phyloP scores from a whole-genome alignment of 2,797 vertebrate species.

The Sandelia bainsii region DNA sequence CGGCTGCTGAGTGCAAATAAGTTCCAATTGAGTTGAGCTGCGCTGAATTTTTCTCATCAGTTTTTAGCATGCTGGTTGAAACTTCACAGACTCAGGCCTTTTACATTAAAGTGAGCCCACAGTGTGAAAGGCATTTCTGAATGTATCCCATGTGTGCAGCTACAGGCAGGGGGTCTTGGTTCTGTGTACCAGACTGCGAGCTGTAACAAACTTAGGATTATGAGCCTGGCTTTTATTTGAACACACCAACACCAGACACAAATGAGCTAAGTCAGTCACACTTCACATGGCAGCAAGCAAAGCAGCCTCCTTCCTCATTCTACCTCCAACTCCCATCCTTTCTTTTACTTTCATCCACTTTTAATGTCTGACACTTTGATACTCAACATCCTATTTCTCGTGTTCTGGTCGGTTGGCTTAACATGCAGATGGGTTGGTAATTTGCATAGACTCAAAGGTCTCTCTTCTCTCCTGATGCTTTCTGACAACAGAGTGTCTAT shows the following conservation, averaged over 20 bases:
- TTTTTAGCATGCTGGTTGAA: constrained; percentile 37
- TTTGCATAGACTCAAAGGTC: constrained; percentile 80
- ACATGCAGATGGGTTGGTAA: constrained; percentile 73
- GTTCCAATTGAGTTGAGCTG: constrained; percentile 51
- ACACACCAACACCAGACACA: constrained; percentile 63
- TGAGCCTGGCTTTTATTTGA: constrained; percentile 67
- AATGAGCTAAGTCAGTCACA: constrained; percentile 73
- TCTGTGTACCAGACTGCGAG: constrained; percentile 54
- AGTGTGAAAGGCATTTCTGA: constrained; percentile 53
- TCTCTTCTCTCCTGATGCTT: constrained; percentile 73
- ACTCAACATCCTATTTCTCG: constrained; percentile 74
- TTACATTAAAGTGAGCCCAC: constrained; percentile 61
- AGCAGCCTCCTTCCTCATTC: constrained; percentile 37
- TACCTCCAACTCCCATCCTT: constrained; percentile 34
- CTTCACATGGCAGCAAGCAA: constrained; percentile 60
- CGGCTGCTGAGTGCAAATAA: constrained; percentile 57
- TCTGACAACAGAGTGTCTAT: constrained; percentile 73
- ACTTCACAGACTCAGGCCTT: constrained; percentile 55
- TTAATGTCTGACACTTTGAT: constrained; percentile 80
- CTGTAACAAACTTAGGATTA: constrained; percentile 76
- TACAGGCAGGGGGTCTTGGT: constrained; percentile 58
- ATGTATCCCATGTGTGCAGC: constrained; percentile 50
- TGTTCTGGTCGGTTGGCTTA: constrained; percentile 76
- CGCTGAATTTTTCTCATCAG: constrained; percentile 52
- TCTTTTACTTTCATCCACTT: constrained; percentile 71